Evolutionary conservation across 2,113 vertebrate species (phyloP).

Genomic region (Odontesthes bonariensis): DNA sequence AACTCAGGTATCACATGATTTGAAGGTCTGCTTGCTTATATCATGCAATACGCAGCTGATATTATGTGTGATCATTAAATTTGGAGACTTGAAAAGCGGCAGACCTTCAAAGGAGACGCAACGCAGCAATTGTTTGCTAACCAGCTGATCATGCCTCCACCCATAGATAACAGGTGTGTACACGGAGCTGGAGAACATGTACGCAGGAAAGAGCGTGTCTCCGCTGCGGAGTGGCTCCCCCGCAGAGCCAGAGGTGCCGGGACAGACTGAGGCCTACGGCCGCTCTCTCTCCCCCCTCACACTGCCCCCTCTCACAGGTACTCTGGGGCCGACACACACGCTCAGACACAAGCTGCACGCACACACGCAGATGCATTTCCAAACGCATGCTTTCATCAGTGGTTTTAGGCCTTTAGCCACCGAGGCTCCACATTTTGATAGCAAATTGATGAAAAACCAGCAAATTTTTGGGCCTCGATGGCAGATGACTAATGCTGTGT

Average conservation of each 20-base stretch:
- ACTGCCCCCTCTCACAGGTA: conserved; percentile 82
- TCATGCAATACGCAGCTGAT: background rate
- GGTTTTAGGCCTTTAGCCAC: conserved; percentile 12
- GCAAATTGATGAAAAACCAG: background rate
- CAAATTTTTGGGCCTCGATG: background rate
- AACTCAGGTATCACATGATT: conserved; percentile 53
- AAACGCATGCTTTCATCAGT: conserved; percentile 30
- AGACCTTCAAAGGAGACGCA: conserved; percentile 60
- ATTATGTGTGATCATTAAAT: background rate
- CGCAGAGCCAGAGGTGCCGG: conserved; percentile 79
- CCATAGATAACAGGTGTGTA: conserved; percentile 96
- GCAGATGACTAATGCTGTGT: conserved; percentile 37
- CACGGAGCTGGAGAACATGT: conserved; percentile 91
- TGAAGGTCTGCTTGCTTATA: conserved; percentile 55
- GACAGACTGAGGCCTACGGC: conserved; percentile 82
- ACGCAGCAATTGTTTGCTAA: conserved; percentile 55
- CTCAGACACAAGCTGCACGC: background rate
- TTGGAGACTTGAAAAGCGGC: conserved; percentile 1
- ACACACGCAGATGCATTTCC: background rate
- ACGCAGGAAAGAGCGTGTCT: conserved; percentile 84
- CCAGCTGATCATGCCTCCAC: conserved; percentile 70
- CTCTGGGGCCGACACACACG: conserved; percentile 42
- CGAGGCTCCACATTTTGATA: background rate
- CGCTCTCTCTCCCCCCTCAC: conserved; percentile 82
- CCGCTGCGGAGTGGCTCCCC: conserved; percentile 80